Evolutionary conservation across 2,888 invertebrate species (phyloP).

Genomic region (Spodoptera picta): DNA sequence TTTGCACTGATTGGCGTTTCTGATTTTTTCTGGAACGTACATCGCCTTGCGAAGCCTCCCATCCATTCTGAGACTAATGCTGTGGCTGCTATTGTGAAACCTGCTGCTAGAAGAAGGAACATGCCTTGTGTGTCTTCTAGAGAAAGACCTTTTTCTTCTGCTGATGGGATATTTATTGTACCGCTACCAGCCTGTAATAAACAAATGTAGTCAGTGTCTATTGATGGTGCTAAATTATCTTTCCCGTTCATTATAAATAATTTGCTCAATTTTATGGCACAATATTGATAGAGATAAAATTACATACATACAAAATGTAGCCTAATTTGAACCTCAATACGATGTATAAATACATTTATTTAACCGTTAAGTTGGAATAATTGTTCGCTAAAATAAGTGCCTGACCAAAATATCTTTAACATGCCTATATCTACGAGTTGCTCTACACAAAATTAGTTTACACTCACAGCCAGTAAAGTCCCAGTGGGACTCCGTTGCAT

Average conservation of each 20-base stretch:
- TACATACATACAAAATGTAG: too few species aligned
- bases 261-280: too few species aligned
- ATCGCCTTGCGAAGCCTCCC: conserved; percentile 90
- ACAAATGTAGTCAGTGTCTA: background rate
- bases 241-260: too few species aligned
- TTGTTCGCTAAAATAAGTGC: too few species aligned
- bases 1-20: conserved; percentile 52
- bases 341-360: too few species aligned
- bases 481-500: conserved; percentile 90
- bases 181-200: conserved; percentile 79
- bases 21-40: conserved; percentile 72
- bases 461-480: conserved; percentile 89
- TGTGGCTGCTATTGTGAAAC: conserved; percentile 90
- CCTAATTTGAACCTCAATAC: too few species aligned
- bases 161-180: conserved; percentile 76
- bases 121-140: conserved; percentile 95
- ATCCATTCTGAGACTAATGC: conserved; percentile 92
- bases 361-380: too few species aligned
- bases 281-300: too few species aligned
- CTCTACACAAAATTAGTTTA: background rate
- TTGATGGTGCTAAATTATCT: too few species aligned
- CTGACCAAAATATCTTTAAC: too few species aligned
- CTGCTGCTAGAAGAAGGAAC: conserved; percentile 92
- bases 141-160: conserved; percentile 92
- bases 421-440: too few species aligned